Evolutionary conservation across 1,140 invertebrate genomes (phyloP).

Genomic region (Caenorhabditis remanei): DNA sequence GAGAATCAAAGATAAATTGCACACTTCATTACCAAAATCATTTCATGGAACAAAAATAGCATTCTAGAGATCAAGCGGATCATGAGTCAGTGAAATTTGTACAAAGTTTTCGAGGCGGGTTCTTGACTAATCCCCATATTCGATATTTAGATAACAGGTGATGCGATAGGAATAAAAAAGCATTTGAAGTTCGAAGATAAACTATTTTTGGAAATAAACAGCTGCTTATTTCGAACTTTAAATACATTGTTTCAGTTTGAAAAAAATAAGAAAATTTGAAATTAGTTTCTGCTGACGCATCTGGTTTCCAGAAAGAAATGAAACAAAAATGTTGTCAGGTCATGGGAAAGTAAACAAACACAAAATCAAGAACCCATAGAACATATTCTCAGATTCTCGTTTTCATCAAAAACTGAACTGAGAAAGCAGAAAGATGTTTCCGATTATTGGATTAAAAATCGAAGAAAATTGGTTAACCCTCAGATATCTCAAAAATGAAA

Average conservation of each 20-base stretch:
- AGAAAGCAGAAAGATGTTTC: not conserved
- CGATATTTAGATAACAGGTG: no score
- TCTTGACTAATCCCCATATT: no score
- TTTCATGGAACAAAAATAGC: no score
- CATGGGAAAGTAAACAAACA: conserved; percentile 24
- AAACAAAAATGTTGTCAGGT: conserved; percentile 36
- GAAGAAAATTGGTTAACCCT: not conserved
- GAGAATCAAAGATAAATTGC: no score
- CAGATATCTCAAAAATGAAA: not conserved
- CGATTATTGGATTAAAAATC: conserved; percentile 9
- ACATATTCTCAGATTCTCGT: not conserved
- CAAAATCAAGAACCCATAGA: conserved; percentile 23
- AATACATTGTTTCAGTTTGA: no score
- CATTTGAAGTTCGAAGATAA: no score
- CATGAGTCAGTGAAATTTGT: no score
- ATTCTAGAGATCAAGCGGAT: no score
- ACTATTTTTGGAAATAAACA: no score
- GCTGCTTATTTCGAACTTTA: not conserved
- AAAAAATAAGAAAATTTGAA: not conserved
- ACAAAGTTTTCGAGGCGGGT: no score
- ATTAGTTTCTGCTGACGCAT: not conserved
- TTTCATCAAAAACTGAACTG: not conserved
- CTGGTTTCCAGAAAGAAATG: not conserved
- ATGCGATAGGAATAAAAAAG: no score
- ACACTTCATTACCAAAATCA: no score